Base-by-base conservation (phyloP, 2,113 vertebrate genomes). In the Lamprologus lemairii region DNA sequence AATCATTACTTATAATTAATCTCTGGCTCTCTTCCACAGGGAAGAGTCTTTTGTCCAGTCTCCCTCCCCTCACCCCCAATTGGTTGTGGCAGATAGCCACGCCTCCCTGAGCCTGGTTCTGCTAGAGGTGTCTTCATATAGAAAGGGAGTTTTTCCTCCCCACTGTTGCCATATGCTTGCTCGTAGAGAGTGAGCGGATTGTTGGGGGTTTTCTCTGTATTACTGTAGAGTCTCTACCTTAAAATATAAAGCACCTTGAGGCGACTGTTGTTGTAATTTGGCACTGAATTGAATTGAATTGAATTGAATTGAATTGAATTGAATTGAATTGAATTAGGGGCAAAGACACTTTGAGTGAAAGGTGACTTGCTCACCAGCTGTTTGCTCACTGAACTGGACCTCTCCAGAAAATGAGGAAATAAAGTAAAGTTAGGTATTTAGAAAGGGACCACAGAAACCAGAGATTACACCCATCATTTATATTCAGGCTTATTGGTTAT, bases 311-410 rank as follows among this genome's bases (percentile, higher is more conserved):
- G 11, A 42, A 42, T 5, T 42, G 47, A 51, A 54, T 16, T 58
- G 7, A 42, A 21, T 71, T 71, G 47, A 51, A 54, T 16, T 58
- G 7, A 42, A 21, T 71, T 71, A 0, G 9, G 23, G 23, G 16
- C 9, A 26, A 28, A 75, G 1, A 0, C 42, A 1, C 1, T 28
- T 28, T 49, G 23, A 78, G 42, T 2, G 0, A 13, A 17, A 49
- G 6, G 71, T 28, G 42, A 75, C 0, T 58, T 60, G 8, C 8
- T 31, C 40, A 75, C 9, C 9, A 75, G 71, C 42, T 75, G 21
- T 47, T 45, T 75, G 21, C 40, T 75, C 40, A 47, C 40, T 47
- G 23, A 47, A 75, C 68, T 75, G 21, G 68, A 75, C 68, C 23
- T 19, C 40, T 23, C 37, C 21, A 28, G 68, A 73, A 45, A 73